phyloP scores from a whole-genome alignment of 1,140 invertebrate genomes.

The Mercenaria mercenaria region DNA sequence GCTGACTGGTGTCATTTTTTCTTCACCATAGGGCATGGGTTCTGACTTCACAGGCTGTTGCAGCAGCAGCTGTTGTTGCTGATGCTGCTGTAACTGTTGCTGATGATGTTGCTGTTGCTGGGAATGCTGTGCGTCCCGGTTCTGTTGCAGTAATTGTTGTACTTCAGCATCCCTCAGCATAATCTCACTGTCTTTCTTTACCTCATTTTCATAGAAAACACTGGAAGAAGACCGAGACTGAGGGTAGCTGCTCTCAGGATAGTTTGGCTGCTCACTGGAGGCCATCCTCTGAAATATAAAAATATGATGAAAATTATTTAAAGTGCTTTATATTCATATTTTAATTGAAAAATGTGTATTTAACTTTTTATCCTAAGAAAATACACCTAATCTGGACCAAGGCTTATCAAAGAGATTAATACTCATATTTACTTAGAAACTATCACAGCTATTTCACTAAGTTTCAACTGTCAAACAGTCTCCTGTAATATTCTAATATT shows the following conservation, averaged over 20 bases:
- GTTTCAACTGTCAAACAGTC: too few relatives aligned
- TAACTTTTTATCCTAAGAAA: too few relatives aligned
- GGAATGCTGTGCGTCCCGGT: too few relatives aligned
- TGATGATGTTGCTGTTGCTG: not conserved
- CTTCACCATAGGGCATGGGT: not conserved
- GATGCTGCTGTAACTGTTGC: not conserved
- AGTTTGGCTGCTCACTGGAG: not conserved
- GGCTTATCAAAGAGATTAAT: too few relatives aligned
- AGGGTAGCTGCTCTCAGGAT: not conserved
- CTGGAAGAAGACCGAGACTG: not conserved
- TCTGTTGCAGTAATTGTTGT: not conserved
- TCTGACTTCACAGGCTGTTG: not conserved
- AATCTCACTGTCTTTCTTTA: conserved; percentile 58
- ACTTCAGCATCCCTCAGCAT: conserved; percentile 24
- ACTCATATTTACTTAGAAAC: too few relatives aligned
- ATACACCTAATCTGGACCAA: too few relatives aligned
- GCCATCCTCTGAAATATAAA: conserved; percentile 27
- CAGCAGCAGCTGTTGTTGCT: not conserved
- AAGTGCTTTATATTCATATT: too few relatives aligned
- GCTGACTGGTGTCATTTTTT: not conserved
- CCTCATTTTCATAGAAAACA: conserved; percentile 47
- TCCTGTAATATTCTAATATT: too few relatives aligned
- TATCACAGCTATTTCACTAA: too few relatives aligned
- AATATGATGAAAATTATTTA: too few relatives aligned
- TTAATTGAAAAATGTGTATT: too few relatives aligned